phyloP scores from a whole-genome alignment of 2,888 invertebrate genomes.

The Leucophenga montana region DNA sequence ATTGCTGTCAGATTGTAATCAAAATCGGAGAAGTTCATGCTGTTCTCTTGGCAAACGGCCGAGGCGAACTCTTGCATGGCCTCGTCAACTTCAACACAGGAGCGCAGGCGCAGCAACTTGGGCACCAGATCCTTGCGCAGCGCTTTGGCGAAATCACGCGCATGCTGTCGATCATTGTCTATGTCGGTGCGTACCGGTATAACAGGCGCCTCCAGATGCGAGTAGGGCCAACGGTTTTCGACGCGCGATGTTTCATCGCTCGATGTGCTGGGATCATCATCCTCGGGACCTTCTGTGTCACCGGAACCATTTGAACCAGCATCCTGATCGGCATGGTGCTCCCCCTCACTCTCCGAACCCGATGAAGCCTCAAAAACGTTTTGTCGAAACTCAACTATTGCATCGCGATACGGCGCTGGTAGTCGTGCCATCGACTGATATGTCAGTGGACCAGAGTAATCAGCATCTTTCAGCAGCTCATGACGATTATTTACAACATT shows the following conservation, averaged over 20 bases:
- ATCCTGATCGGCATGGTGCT: constrained; percentile 79
- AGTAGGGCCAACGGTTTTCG: constrained; percentile 73
- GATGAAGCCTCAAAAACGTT: constrained; percentile 78
- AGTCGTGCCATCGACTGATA: constrained; percentile 88
- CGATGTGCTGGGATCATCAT: constrained; percentile 74
- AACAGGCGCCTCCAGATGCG: constrained; percentile 71
- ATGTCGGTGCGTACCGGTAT: constrained; percentile 76
- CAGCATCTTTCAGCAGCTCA: constrained; percentile 80
- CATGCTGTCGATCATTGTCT: constrained; percentile 90
- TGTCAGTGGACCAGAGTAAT: constrained; percentile 88
- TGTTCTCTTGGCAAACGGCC: constrained; percentile 86
- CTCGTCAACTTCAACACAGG: constrained; percentile 91
- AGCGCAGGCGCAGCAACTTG: constrained; percentile 82
- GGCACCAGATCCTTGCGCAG: constrained; percentile 84
- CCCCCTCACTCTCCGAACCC: constrained; percentile 79
- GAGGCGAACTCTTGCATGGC: constrained; percentile 94
- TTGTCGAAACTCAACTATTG: constrained; percentile 80
- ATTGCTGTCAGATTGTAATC: constrained; percentile 80
- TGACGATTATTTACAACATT: constrained; percentile 80
- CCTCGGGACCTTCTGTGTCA: constrained; percentile 82
- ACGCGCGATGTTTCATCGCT: constrained; percentile 72
- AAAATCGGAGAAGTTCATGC: constrained; percentile 73
- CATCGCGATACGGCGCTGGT: constrained; percentile 86
- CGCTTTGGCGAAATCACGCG: constrained; percentile 86
- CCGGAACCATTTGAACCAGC: constrained; percentile 85